These are phyloP conservation scores for Gisinianus flammeolus DNA, from an alignment of 2,888 invertebrate genomes.

Conservation along the genomic window DNA sequence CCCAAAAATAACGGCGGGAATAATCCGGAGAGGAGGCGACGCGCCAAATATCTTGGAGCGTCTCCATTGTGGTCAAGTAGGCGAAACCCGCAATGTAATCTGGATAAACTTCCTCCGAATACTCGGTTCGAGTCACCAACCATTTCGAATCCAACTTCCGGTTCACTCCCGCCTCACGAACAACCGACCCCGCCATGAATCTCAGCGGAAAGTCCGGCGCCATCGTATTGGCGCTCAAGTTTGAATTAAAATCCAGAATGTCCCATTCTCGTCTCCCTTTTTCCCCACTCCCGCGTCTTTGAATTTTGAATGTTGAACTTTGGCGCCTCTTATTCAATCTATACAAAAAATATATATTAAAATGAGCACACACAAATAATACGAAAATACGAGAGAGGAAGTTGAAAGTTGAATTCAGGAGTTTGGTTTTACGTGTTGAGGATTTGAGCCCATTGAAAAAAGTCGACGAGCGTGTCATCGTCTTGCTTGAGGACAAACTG, in stretches of 20 bases:
- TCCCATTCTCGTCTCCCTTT: slow-evolving; percentile 66
- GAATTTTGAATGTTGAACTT: no score
- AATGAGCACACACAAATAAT: no score
- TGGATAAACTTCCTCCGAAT: slow-evolving; percentile 69
- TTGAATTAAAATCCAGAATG: no score
- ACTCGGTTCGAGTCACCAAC: slow-evolving; percentile 76
- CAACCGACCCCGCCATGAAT: slow-evolving; percentile 68
- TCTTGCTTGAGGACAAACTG: slow-evolving; percentile 79
- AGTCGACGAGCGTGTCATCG: slow-evolving; percentile 77
- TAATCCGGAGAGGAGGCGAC: background rate
- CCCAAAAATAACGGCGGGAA: slow-evolving; percentile 82
- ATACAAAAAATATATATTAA: no score
- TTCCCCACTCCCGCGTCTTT: no score
- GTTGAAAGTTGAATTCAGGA: slow-evolving; percentile 65
- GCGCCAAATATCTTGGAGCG: slow-evolving; percentile 66
- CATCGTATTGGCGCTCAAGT: no score
- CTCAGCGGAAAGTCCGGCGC: no score
- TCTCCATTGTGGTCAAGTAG: slow-evolving; percentile 74
- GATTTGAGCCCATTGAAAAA: no score
- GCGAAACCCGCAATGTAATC: slow-evolving; percentile 83
- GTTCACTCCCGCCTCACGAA: no score
- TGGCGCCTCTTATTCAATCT: no score
- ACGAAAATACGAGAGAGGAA: no score
- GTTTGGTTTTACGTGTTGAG: no score
- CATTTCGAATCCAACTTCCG: slow-evolving; percentile 76